Percentiles rank a stretch among this genome's conserved stretches.
These are phyloP conservation scores for Lepidurus packardi DNA, from an alignment of 1,140 invertebrate species.

Conservation along the genomic window DNA sequence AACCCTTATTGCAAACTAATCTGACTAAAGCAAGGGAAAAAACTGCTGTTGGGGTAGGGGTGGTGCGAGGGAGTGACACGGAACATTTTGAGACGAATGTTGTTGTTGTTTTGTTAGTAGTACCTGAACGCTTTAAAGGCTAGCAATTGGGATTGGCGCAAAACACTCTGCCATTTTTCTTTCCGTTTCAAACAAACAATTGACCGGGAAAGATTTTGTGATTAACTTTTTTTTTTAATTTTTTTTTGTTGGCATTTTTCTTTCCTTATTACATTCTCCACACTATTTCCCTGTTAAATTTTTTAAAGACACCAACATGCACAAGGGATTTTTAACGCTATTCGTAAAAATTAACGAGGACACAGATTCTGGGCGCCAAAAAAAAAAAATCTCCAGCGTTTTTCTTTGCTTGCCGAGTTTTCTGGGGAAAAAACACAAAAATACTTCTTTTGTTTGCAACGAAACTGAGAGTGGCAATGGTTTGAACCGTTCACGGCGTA, in stretches of 20 bases:
- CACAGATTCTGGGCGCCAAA: slow-evolving; percentile 4
- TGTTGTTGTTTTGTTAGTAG: not conserved
- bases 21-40: slow-evolving; percentile 20
- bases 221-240: not conserved
- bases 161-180: slow-evolving; percentile 4
- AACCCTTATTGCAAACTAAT: slow-evolving; percentile 10
- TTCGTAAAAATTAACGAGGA: slow-evolving; percentile 7
- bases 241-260: slow-evolving; percentile 19
- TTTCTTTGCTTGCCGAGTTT: not conserved
- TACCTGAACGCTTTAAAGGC: slow-evolving; percentile 21
- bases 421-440: not conserved
- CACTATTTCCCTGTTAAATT: not conserved
- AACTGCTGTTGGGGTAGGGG: too few species aligned
- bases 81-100: not conserved
- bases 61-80: slow-evolving; percentile 12
- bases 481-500: slow-evolving; percentile 5
- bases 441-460: too few species aligned
- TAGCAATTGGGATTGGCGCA: slow-evolving; percentile 21
- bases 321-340: slow-evolving; percentile 15
- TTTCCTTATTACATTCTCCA: not conserved
- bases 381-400: not conserved
- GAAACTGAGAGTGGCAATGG: not conserved
- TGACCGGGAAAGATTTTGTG: not conserved
- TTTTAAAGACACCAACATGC: slow-evolving; percentile 22
- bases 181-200: not conserved